Base-by-base conservation (phyloP, 2,113 vertebrate species). In the Oxyruncus cristatus region DNA sequence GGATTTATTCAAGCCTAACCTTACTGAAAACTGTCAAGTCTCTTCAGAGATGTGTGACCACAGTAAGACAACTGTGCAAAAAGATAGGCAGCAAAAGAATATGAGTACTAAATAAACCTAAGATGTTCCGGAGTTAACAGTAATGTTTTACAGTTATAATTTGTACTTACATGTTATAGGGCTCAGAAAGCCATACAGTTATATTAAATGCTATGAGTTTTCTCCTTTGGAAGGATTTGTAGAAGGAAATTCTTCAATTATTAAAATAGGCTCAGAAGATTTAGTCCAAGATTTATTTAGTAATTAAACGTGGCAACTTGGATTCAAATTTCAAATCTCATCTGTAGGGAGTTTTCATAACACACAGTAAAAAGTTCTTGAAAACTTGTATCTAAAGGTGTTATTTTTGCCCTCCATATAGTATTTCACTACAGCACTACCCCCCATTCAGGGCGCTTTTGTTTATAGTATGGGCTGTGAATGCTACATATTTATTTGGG, bases 261-360 rank as follows among this genome's bases (percentile, higher is more conserved):
- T 96, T 93, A 94, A 85, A 94, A 87, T 73, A 1, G 3, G 26
- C 62, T 89, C 8, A 62, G 58, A 89, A 89, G 89, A 77, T 70
- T 93, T 89, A 83, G 59, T 62, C 42, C 39, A 91, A 96, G 93
- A 83, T 89, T 91, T 92, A 94, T 95, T 92, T 87, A 92, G 73
- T 81, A 87, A 94, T 96, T 92, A 92, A 85, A 91, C 56, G 26
- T 75, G 39, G 62, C 76, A 94, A 59, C 86, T 71, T 78, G 62
- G 73, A 75, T 93, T 93, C 39, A 85, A 67, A 93, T 87, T 89
- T 84, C 65, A 87, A 20, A 74, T 94, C 50, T 77, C 32, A 59
- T 81, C 33, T 91, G 41, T 35, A 68, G 70, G 50, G 65, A 30
- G 7, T 12, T 89, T 56, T 81, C 6, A 14, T 87, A 65, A 63